Evolutionary conservation across 2,113 vertebrate species (phyloP).

Genomic region (Ctenodactylus gundi): DNA sequence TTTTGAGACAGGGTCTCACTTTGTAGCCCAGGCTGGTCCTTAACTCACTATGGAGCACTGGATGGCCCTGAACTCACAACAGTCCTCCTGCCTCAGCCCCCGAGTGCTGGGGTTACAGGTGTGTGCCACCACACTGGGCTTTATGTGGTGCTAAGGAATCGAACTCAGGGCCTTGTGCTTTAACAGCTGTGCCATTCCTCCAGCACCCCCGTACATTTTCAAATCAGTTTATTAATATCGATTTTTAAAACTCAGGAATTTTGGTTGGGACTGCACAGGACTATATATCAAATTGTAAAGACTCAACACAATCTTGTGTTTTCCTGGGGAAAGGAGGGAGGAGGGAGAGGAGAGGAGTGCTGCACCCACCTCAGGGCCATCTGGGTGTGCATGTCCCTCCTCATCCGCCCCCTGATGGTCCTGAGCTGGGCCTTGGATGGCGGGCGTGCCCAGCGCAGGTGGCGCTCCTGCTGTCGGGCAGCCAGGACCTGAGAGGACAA

Average conservation of each 20-base stretch:
- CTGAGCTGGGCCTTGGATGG: conserved; percentile 80
- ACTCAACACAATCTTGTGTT: neutral
- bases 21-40: too few species aligned
- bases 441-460: conserved; percentile 81
- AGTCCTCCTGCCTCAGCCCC: too few species aligned
- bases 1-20: too few species aligned
- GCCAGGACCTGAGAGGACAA: conserved; percentile 78
- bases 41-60: too few species aligned
- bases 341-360: too few species aligned
- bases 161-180: too few species aligned
- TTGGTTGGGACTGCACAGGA: fast-evolving
- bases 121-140: too few species aligned
- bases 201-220: neutral
- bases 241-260: neutral
- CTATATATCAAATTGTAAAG: neutral
- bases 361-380: conserved; percentile 81
- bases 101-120: too few species aligned
- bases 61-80: too few species aligned
- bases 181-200: too few species aligned
- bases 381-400: conserved; percentile 70
- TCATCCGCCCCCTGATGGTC: conserved; percentile 64
- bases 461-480: conserved; percentile 82
- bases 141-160: too few species aligned
- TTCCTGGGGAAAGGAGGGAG: too few species aligned
- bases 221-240: neutral